Evolutionary conservation across 2,797 vertebrate genomes (phyloP), one percentile per base, ranked within the genome.

Genomic region (Pipistrellus nathusii): DNA sequence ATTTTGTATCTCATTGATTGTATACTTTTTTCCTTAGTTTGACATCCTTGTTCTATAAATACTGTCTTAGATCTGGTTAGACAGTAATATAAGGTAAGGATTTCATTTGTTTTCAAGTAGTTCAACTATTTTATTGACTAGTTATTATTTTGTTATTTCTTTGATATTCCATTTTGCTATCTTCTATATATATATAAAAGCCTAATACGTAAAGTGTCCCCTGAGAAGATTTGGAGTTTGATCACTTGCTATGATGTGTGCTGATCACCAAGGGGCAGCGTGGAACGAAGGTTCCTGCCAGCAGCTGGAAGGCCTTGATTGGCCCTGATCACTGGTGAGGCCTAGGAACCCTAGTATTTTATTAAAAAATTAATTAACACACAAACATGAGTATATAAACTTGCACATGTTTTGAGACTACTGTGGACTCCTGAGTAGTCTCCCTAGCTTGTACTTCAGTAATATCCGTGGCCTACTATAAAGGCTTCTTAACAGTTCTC

Each of bases 91-190:
- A 80, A 72, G 55, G 20, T 3, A 78, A 44, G 17, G 8, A 62
- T 84, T 78, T 93, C n/a, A 57, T 64, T 89, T 91, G 78, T 64
- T 72, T 21, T 6, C 35, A 91, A 90, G 82, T 32, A 92, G 46
- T 82, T 72, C 46, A 57, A 77, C 32, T 66, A 85, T 85, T 77
- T 69, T 71, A 62, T 25, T 77, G 32, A 86, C 12, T 46, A 86
- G 46, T 51, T 23, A 44, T 46, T 69, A 59, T 32, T 77, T 91
- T 92, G 64, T 15, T 53, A 30, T n/a, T 71, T 88, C 23, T 82
- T 72, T 89, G 23, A 71, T 35, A 93, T 69, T 78, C 62, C 9
- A 77, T 18, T 59, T 46, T 75, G 66, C 15, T 83, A 32, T 27
- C 25, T 13, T 27, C 25, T 59, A 2, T 59, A 59, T 59, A 59